Conservation (phyloP, 2,888 invertebrate species). For the Cheilosia vulpina region DNA sequence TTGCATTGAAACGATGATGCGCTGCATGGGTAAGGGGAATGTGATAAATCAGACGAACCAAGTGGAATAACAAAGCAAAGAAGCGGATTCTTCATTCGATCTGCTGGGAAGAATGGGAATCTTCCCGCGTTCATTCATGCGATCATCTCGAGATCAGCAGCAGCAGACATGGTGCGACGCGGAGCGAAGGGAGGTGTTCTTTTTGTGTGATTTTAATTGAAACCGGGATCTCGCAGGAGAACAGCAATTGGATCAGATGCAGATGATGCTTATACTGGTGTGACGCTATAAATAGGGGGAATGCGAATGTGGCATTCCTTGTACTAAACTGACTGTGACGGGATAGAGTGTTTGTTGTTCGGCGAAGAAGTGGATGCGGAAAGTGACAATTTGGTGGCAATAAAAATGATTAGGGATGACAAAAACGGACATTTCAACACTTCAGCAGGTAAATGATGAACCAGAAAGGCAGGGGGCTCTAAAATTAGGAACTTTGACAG, state of each 20-base stretch:
- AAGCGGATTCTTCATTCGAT: constrained; percentile 36
- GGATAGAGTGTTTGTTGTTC: background rate
- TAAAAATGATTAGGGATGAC: constrained; percentile 21
- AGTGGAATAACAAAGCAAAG: constrained; percentile 34
- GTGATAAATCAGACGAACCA: constrained; percentile 58
- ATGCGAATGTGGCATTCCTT: constrained; percentile 35
- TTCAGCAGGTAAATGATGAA: constrained; percentile 14
- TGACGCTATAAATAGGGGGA: constrained; percentile 53
- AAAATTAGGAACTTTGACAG: background rate
- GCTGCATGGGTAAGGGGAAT: constrained; percentile 13
- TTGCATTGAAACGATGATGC: constrained; percentile 20
- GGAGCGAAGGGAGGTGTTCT: constrained; percentile 5
- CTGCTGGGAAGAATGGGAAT: constrained; percentile 44
- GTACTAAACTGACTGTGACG: background rate
- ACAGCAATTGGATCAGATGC: constrained; percentile 57
- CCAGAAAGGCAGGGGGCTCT: background rate
- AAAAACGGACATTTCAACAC: background rate
- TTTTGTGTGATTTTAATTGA: constrained; percentile 62
- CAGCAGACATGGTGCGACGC: background rate
- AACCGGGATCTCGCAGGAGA: constrained; percentile 59
- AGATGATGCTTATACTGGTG: constrained; percentile 47
- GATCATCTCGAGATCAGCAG: constrained; percentile 42
- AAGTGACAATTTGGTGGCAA: constrained; percentile 45
- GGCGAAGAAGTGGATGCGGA: constrained; percentile 41
- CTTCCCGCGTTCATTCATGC: constrained; percentile 61